phyloP scores from a whole-genome alignment of 2,797 vertebrate species.

The Echeneis naucrates region DNA sequence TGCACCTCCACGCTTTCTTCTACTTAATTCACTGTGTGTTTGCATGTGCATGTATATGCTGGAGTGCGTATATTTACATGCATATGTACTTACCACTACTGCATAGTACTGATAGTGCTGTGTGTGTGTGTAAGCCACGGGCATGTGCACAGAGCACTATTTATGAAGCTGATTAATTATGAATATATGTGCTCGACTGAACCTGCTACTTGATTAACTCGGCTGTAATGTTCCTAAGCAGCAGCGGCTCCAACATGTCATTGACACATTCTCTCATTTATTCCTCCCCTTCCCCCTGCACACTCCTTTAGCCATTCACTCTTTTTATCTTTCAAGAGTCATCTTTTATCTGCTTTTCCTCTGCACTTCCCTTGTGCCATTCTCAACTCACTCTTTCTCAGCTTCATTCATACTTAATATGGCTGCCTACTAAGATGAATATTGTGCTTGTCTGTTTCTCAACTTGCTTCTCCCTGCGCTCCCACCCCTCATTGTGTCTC shows the following conservation, averaged over 20 bases:
- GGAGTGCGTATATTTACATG: constrained; percentile 48
- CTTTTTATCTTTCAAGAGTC: constrained; percentile 47
- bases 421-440: constrained; percentile 68
- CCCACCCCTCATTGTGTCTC: constrained; percentile 72
- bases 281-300: constrained; percentile 28
- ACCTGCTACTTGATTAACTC: constrained; percentile 72
- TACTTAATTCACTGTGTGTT: constrained; percentile 56
- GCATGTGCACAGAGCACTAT: constrained; percentile 61
- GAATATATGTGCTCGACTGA: constrained; percentile 73
- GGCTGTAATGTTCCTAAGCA: constrained; percentile 54
- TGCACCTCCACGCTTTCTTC: constrained; percentile 68
- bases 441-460: constrained; percentile 64
- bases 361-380: constrained; percentile 42
- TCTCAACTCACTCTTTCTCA: constrained; percentile 54
- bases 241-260: constrained; percentile 49
- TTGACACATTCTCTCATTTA: constrained; percentile 55
- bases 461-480: constrained; percentile 45
- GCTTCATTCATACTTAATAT: constrained; percentile 72
- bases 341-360: constrained; percentile 57
- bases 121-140: constrained; percentile 4
- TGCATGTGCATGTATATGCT: constrained; percentile 37
- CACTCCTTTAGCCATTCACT: constrained; percentile 36
- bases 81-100: constrained; percentile 34
- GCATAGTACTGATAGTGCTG: constrained; percentile 18
- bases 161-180: constrained; percentile 80